Evolutionary conservation across 2,888 invertebrate species (phyloP).

Genomic region (Lasioglossum morio): DNA sequence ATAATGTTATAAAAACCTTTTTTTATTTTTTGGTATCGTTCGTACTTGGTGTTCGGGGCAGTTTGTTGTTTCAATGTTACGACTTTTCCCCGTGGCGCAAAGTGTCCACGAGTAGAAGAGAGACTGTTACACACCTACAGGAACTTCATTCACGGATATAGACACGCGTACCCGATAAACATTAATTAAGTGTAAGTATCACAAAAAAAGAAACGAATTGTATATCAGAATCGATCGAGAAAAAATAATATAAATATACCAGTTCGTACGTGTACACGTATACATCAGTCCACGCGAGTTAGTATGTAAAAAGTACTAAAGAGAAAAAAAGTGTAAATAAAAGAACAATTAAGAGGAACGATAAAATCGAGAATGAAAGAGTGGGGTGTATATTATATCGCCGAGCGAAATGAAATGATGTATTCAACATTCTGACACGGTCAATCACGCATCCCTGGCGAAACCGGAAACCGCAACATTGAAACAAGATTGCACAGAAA

Average conservation of each 20-base stretch:
- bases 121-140: constrained; percentile 57
- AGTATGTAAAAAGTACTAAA: constrained; percentile 42
- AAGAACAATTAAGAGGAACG: constrained; percentile 11
- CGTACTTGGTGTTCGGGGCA: constrained; percentile 69
- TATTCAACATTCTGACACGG: constrained; percentile 23
- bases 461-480: constrained; percentile 73
- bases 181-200: constrained; percentile 48
- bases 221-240: constrained; percentile 30
- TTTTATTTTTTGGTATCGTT: constrained; percentile 63
- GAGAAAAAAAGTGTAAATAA: constrained; percentile 36
- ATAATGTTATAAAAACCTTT: constrained; percentile 71
- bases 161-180: constrained; percentile 43
- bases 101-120: constrained; percentile 40
- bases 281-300: constrained; percentile 37
- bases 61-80: constrained; percentile 80
- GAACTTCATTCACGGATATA: constrained; percentile 64
- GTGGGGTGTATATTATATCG: constrained; percentile 11
- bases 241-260: constrained; percentile 5
- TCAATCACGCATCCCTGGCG: constrained; percentile 43
- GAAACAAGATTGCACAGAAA: constrained; percentile 78
- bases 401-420: background rate
- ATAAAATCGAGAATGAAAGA: background rate
- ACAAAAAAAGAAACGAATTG: constrained; percentile 29
- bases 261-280: constrained; percentile 15
- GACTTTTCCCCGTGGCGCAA: constrained; percentile 55